Evolutionary conservation across 2,113 vertebrate species (phyloP).

Genomic region (Epinephelus moara): DNA sequence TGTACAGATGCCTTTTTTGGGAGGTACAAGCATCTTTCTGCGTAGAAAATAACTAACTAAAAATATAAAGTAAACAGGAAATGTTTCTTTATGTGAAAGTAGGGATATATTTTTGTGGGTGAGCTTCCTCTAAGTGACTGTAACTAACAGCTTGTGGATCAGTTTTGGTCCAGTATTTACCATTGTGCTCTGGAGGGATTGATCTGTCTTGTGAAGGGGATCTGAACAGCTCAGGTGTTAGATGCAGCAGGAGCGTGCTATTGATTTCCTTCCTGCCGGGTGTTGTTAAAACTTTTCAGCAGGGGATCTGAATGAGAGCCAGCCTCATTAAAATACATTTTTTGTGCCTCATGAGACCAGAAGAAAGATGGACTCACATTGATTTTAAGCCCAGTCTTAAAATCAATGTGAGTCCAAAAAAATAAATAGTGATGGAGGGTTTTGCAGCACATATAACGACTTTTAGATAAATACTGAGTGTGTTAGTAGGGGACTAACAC

Average conservation of each 20-base stretch:
- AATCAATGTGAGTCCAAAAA: neutral
- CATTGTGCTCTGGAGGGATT: neutral
- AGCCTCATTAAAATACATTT: slow-evolving; percentile 39
- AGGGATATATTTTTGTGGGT: neutral
- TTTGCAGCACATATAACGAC: neutral
- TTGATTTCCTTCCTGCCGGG: slow-evolving; percentile 43
- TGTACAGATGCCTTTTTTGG: neutral
- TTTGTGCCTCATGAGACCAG: neutral
- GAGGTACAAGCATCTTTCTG: neutral
- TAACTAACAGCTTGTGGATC: neutral
- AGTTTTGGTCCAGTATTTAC: neutral
- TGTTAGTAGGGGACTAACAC: neutral
- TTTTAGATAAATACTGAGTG: neutral
- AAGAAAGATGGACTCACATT: slow-evolving; percentile 27
- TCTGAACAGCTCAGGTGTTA: slow-evolving; percentile 45
- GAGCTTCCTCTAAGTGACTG: neutral
- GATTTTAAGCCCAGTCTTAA: slow-evolving; percentile 22
- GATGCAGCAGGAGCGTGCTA: slow-evolving; percentile 30
- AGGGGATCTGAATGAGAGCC: slow-evolving; percentile 32
- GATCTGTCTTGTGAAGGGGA: neutral
- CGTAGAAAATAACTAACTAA: neutral
- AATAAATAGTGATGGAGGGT: neutral
- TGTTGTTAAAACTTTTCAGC: slow-evolving; percentile 35
- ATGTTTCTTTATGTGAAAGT: neutral
- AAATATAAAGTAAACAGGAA: neutral